Base-by-base conservation (phyloP, 2,113 vertebrate genomes). In the Ellobius talpinus region DNA sequence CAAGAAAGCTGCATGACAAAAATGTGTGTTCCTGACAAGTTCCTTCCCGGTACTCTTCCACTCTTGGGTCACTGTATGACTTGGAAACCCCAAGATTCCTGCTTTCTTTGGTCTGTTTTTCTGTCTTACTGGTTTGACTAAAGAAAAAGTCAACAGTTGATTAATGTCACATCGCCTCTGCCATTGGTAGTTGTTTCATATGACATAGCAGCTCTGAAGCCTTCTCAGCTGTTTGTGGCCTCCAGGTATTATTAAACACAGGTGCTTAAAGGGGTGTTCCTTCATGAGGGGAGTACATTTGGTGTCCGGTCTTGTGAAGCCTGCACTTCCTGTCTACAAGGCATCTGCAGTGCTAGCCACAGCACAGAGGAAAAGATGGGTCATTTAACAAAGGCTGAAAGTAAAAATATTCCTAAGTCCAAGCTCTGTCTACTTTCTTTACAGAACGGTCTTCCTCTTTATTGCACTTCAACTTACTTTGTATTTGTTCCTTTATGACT, bases 401-500 rank as follows among this genome's bases (percentile, higher is more conserved):
- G 72, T 50, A 85, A 63, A 76, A 78, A 58, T 87, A 90, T 79
- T 73, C 79, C 42, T 88, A 36, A 33, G 52, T 90, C 92, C 65
- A 81, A 12, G 33, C 70, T 90, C 55, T 74, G 1, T 39, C 10
- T 90, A 19, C 85, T 93, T 90, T 85, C 45, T n/a, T 76, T 52
- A 39, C 58, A 92, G 63, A 68, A 45, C 1, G 39, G 78, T 92
- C 79, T n/a, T 97, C 68, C 36, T 95, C 92, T 95, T 93, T 95
- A 91, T 92, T 93, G 45, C n/a, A 65, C 42, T 89, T 94, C 61
- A 52, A 0, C 11, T 88, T 93, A 76, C 68, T 76, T 91, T 88
- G 79, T 96, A 87, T 92, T 92, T 96, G 89, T 87, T 89, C 89
- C 93, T 96, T 90, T 87, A 23, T 92, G 73, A 86, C 90, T 95